Conservation (phyloP, 2,797 vertebrate genomes). For the Coilia nasus region DNA sequence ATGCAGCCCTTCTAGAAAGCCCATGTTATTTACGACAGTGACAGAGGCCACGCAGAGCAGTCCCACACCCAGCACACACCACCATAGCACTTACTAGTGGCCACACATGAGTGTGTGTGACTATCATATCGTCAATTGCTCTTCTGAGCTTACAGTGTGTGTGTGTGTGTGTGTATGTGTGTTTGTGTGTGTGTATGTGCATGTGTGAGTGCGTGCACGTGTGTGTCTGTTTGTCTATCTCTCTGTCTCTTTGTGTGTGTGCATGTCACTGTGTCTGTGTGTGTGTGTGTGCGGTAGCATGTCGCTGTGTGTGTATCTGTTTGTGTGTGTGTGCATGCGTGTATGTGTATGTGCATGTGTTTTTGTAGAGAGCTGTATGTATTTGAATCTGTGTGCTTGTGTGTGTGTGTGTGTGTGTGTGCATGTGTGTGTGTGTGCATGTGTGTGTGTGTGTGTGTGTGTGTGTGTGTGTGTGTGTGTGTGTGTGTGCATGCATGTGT, state of each 20-base stretch:
- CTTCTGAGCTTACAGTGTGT: neutral
- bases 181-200: neutral
- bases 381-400: constrained; percentile 11
- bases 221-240: neutral
- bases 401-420: constrained; percentile 25
- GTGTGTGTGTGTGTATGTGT: neutral
- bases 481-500: neutral
- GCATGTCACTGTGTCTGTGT: neutral
- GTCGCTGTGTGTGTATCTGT: neutral
- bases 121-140: neutral
- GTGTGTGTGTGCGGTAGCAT: neutral
- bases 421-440: neutral
- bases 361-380: neutral
- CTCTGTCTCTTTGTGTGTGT: neutral
- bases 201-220: constrained; percentile 12
- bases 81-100: neutral
- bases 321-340: neutral
- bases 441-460: neutral
- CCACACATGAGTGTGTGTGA: neutral
- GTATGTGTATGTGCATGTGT: neutral
- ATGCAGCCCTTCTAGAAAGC: neutral
- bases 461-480: neutral
- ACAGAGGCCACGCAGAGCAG: neutral
- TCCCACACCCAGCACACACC: neutral
- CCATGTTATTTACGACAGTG: neutral